Base-by-base conservation (phyloP, 2,888 invertebrate species). In the Stenchaetothrips biformis region DNA sequence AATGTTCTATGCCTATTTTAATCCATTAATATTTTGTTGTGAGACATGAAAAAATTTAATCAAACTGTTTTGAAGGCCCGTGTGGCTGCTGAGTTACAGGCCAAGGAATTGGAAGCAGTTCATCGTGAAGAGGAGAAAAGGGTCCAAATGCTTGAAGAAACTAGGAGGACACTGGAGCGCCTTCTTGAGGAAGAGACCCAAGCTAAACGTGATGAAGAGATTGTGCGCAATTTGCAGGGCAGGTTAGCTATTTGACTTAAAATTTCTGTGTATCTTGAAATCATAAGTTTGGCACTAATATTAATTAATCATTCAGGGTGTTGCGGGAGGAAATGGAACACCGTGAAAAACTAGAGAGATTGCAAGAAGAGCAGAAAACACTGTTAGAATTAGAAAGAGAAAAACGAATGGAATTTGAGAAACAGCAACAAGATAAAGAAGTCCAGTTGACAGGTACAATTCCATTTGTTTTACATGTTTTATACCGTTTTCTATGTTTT, bases 261-360 rank as follows among this genome's bases (percentile, higher is more conserved):
- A 48, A 9, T 53, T 11, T 9, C 11, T 47, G 2, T 47, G 11
- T 0, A 47, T 74, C 11, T 18, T 7, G 18, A 27, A 16, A 13
- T 2, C 18, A 49, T 18, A n/a, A 53, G 11, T 79, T 18, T 80
- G 7, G 4, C 18, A 7, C 37, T 27, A 8, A 8, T 79, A 6
- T 27, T 62, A 3, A 48, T 25, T 48, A 18, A 78, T 74, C 78
- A 83, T 81, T 27, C 80, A 90, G 91, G 83, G 93, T 95, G 79
- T 87, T 95, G 83, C 91, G 93, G 79, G 95, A 95, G 87, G 95
- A 95, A 88, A 94, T 94, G 93, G 94, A 94, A 84, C 92, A 92
- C 85, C 87, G 94, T 82, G 94, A 94, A 85, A 93, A 95, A 86
- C 86, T 95, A 83, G 95, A 95, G 87, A 89, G 90, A 83, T 87